Evolutionary conservation across 2,888 invertebrate genomes (phyloP).

Genomic region (Melipona beecheii): DNA sequence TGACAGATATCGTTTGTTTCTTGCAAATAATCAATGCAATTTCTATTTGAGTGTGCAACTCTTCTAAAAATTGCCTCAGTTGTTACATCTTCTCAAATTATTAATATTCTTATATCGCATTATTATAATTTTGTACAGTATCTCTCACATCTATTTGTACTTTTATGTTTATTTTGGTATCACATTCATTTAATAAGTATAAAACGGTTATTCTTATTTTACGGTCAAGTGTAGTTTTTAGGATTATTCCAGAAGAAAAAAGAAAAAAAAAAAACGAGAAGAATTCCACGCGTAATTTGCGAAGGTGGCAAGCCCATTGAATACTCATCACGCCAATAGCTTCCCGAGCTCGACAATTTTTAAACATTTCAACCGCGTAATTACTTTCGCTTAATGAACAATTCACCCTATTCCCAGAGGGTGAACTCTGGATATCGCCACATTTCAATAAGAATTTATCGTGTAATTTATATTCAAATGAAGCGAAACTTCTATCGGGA

Average conservation of each 20-base stretch:
- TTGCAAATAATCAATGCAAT: too few relatives aligned
- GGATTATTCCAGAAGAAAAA: not conserved
- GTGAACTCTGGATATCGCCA: not conserved
- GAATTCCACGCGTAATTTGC: not conserved
- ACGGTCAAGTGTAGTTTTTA: not conserved
- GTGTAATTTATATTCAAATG: conserved; percentile 33
- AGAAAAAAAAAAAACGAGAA: too few relatives aligned
- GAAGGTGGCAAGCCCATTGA: not conserved
- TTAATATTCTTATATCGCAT: not conserved
- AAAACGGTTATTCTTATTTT: not conserved
- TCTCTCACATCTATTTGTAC: not conserved
- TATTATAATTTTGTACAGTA: not conserved
- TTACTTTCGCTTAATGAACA: conserved; percentile 27
- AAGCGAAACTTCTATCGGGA: conserved; percentile 18
- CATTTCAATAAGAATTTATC: conserved; percentile 28
- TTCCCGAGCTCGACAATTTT: conserved; percentile 4
- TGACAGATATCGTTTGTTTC: too few relatives aligned
- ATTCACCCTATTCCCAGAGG: not conserved
- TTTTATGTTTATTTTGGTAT: not conserved
- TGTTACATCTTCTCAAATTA: too few relatives aligned
- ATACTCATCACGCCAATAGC: not conserved
- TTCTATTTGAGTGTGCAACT: too few relatives aligned
- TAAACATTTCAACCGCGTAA: conserved; percentile 8
- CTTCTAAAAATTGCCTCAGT: too few relatives aligned
- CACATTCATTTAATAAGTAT: too few relatives aligned